phyloP scores from a whole-genome alignment of 2,113 vertebrate species.

The Cheirogaleus medius region DNA sequence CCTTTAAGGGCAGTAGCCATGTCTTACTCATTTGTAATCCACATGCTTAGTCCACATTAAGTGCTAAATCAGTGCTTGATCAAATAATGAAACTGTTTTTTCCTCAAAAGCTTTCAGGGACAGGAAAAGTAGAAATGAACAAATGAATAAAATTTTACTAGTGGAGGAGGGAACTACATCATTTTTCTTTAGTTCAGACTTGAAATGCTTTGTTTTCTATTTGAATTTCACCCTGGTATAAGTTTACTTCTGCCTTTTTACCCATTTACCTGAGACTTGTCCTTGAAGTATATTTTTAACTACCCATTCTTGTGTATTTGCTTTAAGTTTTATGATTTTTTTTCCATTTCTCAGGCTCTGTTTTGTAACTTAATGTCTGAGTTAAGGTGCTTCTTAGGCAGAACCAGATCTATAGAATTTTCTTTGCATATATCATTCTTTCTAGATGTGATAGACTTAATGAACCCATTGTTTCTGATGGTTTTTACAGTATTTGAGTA shows the following conservation, averaged over 20 bases:
- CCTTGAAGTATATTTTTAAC: not conserved
- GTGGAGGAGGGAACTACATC: not conserved
- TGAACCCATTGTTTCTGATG: not conserved
- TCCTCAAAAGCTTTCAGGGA: not conserved
- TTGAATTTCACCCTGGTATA: not conserved
- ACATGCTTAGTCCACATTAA: not conserved
- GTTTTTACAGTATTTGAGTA: not conserved
- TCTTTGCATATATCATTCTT: not conserved
- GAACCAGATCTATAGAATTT: not conserved
- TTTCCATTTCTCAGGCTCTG: not conserved
- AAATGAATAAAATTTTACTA: not conserved
- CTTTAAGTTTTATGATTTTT: not conserved
- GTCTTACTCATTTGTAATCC: not conserved
- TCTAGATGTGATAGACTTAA: not conserved
- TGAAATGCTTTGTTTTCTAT: not conserved
- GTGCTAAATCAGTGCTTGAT: not conserved
- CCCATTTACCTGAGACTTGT: not conserved
- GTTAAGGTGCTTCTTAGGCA: not conserved
- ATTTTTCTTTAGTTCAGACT: not conserved
- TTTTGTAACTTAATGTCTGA: not conserved
- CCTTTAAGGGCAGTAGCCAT: not conserved
- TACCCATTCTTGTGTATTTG: constrained; percentile 1
- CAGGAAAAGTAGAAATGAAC: not conserved
- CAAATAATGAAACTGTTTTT: not conserved
- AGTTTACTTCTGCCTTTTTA: not conserved